A percentile compares a stretch with the other conserved stretches of the same genome.
Evolutionary conservation across 1,140 invertebrate genomes (phyloP).

Genomic region (Antheraea mylitta): DNA sequence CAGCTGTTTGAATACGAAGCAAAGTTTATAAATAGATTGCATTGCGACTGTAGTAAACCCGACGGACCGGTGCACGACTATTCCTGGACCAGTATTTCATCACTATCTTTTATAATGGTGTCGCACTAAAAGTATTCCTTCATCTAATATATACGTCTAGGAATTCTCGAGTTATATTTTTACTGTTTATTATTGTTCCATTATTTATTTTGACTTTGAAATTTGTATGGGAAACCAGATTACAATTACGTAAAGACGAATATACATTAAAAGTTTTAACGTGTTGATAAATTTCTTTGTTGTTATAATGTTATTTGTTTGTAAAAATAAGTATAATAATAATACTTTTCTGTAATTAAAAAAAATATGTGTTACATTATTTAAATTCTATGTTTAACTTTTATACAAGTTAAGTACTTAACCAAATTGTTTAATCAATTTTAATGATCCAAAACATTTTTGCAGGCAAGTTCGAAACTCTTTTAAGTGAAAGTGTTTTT

Average conservation of each 20-base stretch:
- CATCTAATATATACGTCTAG: constrained; percentile 7
- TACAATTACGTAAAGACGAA: no score
- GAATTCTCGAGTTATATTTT: background rate
- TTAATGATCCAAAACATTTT: constrained; percentile 1
- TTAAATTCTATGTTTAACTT: no score
- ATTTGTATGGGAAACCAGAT: background rate
- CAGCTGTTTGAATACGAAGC: constrained; percentile 35
- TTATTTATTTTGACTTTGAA: background rate
- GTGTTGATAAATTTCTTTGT: no score
- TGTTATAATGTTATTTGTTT: no score
- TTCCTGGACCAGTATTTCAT: constrained; percentile 8
- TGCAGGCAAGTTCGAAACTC: no score
- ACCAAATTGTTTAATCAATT: background rate
- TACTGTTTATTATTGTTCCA: no score
- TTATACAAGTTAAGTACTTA: no score
- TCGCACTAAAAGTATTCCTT: constrained; percentile 1
- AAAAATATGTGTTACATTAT: no score
- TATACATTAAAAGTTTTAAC: no score
- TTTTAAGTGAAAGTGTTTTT: no score
- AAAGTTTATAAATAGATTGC: constrained; percentile 33
- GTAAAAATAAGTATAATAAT: no score
- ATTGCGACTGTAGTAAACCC: constrained; percentile 12
- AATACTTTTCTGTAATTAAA: no score
- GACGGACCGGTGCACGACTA: background rate
- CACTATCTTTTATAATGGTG: constrained; percentile 12